Evolutionary conservation across 37 sponge, comb jelly and placozoan genomes (phyloP).

Genomic region (Aphrocallistes beatrix): DNA sequence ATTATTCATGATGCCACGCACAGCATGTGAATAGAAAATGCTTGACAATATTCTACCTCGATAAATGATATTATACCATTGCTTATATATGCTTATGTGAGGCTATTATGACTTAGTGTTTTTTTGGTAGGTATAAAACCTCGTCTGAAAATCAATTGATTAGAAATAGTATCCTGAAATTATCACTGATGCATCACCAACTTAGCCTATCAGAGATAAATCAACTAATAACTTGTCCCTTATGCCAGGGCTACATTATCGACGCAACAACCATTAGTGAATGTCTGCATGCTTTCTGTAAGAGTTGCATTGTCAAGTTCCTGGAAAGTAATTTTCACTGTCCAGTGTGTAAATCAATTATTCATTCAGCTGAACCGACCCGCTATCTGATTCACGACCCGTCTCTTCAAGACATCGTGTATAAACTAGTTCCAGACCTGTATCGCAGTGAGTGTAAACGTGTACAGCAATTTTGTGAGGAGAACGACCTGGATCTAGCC

Average conservation of each 20-base stretch:
- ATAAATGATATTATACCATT: not conserved
- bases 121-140: not conserved
- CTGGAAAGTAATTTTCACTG: not conserved
- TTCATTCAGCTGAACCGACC: not conserved
- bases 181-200: constrained; percentile 12
- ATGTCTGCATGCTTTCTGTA: constrained; percentile 12
- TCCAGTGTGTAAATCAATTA: constrained; percentile 11
- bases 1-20: no score
- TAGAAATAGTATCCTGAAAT: no score
- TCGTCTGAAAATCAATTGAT: not conserved
- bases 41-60: no score
- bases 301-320: constrained; percentile 15
- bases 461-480: not conserved
- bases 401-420: not conserved
- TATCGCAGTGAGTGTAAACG: not conserved
- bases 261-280: not conserved
- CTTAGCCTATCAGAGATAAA: not conserved
- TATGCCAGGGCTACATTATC: constrained; percentile 15
- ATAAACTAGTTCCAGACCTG: constrained; percentile 9
- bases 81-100: constrained; percentile 12
- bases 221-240: not conserved
- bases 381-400: not conserved
- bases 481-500: not conserved
- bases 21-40: no score
- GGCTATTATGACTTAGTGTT: not conserved